A percentile compares a stretch with the other conserved stretches of the same genome.
Conservation (phyloP, 2,888 invertebrate genomes). For the Linyphia triangularis region DNA sequence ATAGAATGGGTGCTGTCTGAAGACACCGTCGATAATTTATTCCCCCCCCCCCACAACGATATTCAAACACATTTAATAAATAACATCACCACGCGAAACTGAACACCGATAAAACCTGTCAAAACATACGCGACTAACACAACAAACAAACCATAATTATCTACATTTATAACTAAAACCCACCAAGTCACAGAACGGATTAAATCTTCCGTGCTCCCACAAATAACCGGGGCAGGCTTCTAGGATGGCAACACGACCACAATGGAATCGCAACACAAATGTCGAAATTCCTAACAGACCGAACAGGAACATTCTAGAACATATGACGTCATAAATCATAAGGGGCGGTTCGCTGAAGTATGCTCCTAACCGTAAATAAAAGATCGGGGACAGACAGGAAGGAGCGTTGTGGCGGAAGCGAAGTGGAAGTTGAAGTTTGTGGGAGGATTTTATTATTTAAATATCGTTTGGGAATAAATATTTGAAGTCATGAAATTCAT, state of each 20-base stretch:
- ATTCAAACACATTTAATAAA: no score
- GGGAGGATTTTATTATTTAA: background rate
- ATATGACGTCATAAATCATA: constrained; percentile 42
- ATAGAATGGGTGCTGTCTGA: no score
- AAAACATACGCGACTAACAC: background rate
- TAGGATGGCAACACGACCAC: background rate
- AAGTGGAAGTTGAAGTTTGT: background rate
- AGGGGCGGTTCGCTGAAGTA: background rate
- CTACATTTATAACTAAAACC: no score
- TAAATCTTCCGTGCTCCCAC: background rate
- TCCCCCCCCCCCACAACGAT: no score
- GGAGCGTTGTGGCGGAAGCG: background rate
- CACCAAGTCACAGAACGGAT: background rate
- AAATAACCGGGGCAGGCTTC: background rate
- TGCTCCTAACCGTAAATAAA: background rate
- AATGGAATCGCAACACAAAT: background rate
- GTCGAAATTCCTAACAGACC: background rate
- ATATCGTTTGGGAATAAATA: background rate
- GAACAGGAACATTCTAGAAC: constrained; percentile 1
- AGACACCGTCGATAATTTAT: no score
- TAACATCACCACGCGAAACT: no score
- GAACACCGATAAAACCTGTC: no score
- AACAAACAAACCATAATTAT: background rate
- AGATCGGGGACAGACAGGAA: background rate
- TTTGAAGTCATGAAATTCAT: background rate